Evolutionary conservation across 2,797 vertebrate species (phyloP), one percentile per base, ranked within the genome.

Genomic region (Brotula barbata): DNA sequence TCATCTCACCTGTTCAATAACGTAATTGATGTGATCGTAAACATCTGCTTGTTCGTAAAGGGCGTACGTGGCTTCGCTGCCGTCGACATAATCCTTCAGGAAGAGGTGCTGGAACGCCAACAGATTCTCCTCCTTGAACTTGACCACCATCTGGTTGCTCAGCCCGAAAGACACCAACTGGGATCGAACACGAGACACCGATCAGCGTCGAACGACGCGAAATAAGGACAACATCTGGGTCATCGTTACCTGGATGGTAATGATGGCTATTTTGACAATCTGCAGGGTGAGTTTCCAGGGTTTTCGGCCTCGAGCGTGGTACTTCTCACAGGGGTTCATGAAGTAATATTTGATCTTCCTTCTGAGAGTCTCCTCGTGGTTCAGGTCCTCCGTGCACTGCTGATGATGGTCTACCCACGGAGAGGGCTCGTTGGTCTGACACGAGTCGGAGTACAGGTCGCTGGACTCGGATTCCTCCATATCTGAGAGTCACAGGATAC

Each of bases 311-410:
- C 95, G 91, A n/a, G 96, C 95, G 48, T 91, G 91, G 77, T 95
- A 98, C 78, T 98, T 99, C 75, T 99, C 97, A 75, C 95, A 98
- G 0, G 97, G 96, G 75, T 96, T 98, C 96, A 98, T 99, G 75
- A 99, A 99, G 82, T 91, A 97, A 80, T 93, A 98, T 64, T 96
- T 97, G 68, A 98, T 92, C 75, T 93, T 98, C 65, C 94, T 90
- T 67, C 93, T 91, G 85, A 99, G 92, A 68, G 84, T 64, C 41
- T 96, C 92, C 83, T 92, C 93, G 0, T 42, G 6, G 10, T 78
- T 64, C 15, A 16, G 17, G 10, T 85, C 69, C 22, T 57, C 68
- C 9, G 14, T 9, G 14, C 67, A 36, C 37, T 65, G 50, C 5
- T 56, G 22, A 1, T 61, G 65, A 21, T 69, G 34, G 3, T 85